Conservation (phyloP, 2,888 invertebrate genomes). For the Pyralis farinalis region DNA sequence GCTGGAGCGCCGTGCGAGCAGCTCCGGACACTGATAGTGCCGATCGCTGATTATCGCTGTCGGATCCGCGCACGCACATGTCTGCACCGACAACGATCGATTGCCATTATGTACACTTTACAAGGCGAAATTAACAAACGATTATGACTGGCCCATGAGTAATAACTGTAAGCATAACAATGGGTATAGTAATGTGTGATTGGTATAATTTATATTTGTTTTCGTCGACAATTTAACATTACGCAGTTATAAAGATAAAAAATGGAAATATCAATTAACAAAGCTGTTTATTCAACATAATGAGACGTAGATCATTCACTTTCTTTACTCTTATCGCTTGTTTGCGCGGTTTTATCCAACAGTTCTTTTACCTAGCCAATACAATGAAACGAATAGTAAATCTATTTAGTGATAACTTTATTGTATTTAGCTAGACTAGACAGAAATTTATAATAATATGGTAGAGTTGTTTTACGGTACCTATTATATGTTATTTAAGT, state of each 20-base stretch:
- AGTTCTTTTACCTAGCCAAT: conserved; percentile 62
- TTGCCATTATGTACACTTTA: conserved; percentile 19
- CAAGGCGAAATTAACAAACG: conserved; percentile 1
- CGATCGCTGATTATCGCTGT: conserved; percentile 64
- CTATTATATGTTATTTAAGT: no score
- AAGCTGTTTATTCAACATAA: conserved; percentile 56
- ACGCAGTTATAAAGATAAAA: conserved; percentile 47
- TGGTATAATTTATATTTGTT: conserved; percentile 22
- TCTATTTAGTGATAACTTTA: not conserved
- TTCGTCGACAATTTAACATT: conserved; percentile 32
- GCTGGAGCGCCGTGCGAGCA: conserved; percentile 25
- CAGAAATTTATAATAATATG: no score
- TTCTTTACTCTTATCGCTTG: conserved; percentile 54
- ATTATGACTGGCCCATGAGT: conserved; percentile 1
- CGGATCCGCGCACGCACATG: conserved; percentile 43
- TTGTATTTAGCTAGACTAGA: no score
- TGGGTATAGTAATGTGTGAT: not conserved
- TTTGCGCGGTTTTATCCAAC: conserved; percentile 53
- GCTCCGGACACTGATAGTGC: conserved; percentile 68
- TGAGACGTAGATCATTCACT: conserved; percentile 55
- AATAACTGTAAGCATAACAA: conserved; percentile 6
- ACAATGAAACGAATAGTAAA: not conserved
- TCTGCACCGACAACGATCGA: conserved; percentile 27
- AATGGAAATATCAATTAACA: conserved; percentile 57
- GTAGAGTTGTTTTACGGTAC: no score